phyloP scores from a whole-genome alignment of 2,113 vertebrate species.

The Pedionomus torquatus region DNA sequence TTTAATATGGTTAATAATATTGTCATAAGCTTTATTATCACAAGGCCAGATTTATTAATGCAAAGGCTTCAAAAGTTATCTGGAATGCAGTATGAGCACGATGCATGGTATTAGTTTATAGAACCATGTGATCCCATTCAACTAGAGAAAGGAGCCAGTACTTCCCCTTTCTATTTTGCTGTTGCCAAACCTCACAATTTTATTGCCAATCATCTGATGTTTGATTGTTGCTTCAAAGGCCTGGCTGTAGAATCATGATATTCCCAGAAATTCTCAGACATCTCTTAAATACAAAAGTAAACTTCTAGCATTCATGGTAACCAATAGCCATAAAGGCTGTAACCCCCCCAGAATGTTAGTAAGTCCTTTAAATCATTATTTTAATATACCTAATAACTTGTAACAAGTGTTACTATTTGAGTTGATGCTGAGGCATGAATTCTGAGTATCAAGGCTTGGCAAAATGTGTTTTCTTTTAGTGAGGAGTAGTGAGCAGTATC shows the following conservation, averaged over 20 bases:
- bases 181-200: neutral
- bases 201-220: neutral
- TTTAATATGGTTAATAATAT: constrained; percentile 12
- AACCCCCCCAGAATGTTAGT: neutral
- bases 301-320: neutral
- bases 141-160: neutral
- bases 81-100: neutral
- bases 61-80: constrained; percentile 13
- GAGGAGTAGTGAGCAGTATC: neutral
- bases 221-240: neutral
- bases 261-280: neutral
- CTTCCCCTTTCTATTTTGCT: neutral
- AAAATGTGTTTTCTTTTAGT: neutral
- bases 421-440: neutral
- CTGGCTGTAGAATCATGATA: neutral
- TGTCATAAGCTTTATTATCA: neutral
- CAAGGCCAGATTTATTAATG: constrained; percentile 3
- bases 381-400: neutral
- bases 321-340: neutral
- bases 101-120: neutral
- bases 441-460: neutral
- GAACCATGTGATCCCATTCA: neutral
- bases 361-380: neutral
- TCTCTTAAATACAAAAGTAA: neutral
- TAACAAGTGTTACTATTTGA: neutral